Conservation (phyloP, 1,140 invertebrate species). For the Camponotus pennsylvanicus region DNA sequence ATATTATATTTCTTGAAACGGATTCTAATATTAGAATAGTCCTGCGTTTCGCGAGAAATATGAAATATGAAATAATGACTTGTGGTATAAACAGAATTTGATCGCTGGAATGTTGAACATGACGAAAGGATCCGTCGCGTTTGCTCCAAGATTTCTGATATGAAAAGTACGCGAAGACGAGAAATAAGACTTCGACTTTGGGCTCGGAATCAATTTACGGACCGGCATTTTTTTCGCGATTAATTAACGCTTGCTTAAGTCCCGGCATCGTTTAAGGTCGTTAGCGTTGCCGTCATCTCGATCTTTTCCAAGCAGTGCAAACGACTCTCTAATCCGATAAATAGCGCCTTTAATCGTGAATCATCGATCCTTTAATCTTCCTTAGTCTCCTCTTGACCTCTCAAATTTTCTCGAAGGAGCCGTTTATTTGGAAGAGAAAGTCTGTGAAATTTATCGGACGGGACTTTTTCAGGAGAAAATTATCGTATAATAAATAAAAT, state of each 20-base stretch:
- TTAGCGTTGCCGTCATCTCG: conserved; percentile 4
- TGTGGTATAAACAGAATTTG: neutral
- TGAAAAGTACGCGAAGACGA: conserved; percentile 17
- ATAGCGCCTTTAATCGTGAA: conserved; percentile 15
- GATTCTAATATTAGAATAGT: neutral
- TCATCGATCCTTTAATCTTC: neutral
- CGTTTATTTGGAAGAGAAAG: neutral
- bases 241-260: conserved; percentile 24
- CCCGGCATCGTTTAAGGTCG: conserved; percentile 25
- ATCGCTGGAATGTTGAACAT: conserved; percentile 35
- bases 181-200: neutral
- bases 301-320: conserved; percentile 47
- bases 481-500: too few species aligned
- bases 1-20: neutral
- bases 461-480: neutral
- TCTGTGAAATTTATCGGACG: neutral
- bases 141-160: neutral
- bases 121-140: neutral
- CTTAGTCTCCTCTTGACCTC: too few species aligned
- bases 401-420: neutral
- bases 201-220: conserved; percentile 39
- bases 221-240: conserved; percentile 44
- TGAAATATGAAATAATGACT: neutral
- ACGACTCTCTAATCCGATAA: conserved; percentile 52
- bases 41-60: neutral